phyloP scores from a whole-genome alignment of 2,113 vertebrate genomes.

The Suncus etruscus region DNA sequence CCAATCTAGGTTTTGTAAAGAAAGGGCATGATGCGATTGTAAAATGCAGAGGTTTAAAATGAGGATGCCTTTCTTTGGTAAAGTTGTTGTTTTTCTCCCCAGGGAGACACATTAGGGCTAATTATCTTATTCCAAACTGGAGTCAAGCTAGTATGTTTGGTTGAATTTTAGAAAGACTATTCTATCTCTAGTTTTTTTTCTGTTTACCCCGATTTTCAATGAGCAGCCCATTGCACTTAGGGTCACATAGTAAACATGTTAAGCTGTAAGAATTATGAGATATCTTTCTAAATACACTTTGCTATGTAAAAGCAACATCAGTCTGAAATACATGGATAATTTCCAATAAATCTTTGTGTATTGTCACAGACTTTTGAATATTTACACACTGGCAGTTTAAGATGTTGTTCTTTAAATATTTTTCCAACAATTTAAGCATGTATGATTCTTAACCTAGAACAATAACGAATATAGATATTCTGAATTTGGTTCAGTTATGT shows the following conservation, averaged over 20 bases:
- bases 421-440: background rate
- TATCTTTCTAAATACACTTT: background rate
- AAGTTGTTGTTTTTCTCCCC: background rate
- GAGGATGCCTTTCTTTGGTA: background rate
- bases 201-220: background rate
- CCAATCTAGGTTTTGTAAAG: too few relatives aligned
- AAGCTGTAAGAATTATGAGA: background rate
- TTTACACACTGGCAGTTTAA: background rate
- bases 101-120: background rate
- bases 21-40: background rate
- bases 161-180: background rate
- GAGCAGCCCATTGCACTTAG: background rate
- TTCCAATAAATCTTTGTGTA: constrained; percentile 22
- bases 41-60: background rate
- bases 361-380: background rate
- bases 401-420: background rate
- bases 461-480: background rate
- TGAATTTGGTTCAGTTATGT: background rate
- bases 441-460: background rate
- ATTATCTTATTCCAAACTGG: background rate
- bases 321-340: background rate
- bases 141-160: background rate
- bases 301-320: background rate
- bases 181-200: background rate
- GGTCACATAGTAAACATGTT: background rate